Conservation (phyloP, 2,888 invertebrate genomes). For the Aethes cnicana region DNA sequence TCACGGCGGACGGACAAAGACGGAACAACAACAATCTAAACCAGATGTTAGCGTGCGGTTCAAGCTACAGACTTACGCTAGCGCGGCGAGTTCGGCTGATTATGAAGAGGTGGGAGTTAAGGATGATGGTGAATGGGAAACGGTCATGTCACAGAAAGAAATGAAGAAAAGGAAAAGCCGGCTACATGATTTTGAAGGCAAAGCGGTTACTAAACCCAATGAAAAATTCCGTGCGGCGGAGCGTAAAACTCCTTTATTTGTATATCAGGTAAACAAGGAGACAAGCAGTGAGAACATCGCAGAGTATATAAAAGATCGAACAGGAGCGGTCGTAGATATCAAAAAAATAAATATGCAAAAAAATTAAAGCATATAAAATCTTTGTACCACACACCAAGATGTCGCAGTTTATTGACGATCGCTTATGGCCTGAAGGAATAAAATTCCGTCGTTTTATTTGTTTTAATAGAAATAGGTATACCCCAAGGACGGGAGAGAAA, state of each 20-base stretch:
- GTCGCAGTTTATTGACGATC: background rate
- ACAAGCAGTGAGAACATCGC: background rate
- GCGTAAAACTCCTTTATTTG: background rate
- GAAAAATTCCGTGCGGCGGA: constrained; percentile 10
- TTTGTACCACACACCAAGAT: constrained; percentile 23
- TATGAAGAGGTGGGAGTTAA: background rate
- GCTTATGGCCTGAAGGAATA: constrained; percentile 18
- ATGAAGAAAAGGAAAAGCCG: no score
- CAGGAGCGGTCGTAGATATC: background rate
- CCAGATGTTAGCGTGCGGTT: background rate
- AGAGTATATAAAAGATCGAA: constrained; percentile 11
- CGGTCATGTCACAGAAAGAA: no score
- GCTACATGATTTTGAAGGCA: background rate
- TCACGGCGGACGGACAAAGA: background rate
- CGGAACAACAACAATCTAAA: background rate
- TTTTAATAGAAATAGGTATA: constrained; percentile 7
- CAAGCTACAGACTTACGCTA: background rate
- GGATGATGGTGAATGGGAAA: background rate
- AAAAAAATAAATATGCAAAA: constrained; percentile 11
- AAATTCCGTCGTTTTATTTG: constrained; percentile 11
- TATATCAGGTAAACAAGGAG: constrained; percentile 4
- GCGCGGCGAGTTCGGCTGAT: background rate
- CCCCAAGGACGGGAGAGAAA: background rate
- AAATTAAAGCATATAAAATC: constrained; percentile 14
- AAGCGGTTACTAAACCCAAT: background rate